These are phyloP conservation scores for Argyra leucocephala DNA, from an alignment of 2,888 invertebrate species.

Conservation along the genomic window DNA sequence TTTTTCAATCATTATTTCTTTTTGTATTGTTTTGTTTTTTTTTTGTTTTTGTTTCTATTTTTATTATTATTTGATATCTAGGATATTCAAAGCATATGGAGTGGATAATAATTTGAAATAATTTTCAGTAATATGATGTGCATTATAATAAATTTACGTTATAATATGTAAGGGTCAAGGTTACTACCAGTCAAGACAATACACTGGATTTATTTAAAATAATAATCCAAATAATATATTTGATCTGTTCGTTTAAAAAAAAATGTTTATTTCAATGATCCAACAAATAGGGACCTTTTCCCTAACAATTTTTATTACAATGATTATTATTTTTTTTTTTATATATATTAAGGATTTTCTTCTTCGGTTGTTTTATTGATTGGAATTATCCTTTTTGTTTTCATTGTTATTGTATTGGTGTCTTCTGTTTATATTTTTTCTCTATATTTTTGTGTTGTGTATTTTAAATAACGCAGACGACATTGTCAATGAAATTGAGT, in stretches of 20 bases:
- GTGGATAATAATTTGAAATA: constrained; percentile 2
- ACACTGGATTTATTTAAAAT: background rate
- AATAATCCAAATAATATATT: background rate
- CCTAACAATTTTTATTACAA: background rate
- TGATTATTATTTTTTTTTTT: background rate
- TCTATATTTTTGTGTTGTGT: too few species aligned
- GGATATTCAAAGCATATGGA: background rate
- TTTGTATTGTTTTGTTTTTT: background rate
- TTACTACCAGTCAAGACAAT: too few species aligned
- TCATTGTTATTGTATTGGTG: background rate
- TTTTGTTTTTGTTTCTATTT: background rate
- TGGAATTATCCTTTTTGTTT: background rate
- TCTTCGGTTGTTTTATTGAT: background rate
- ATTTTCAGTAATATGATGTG: background rate
- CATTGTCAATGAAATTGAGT: background rate
- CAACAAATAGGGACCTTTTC: background rate
- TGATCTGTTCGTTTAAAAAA: background rate
- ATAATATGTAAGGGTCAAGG: background rate
- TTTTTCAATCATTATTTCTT: too few species aligned
- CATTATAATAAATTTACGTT: background rate
- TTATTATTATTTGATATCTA: background rate
- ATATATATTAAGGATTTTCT: background rate
- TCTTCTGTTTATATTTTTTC: background rate
- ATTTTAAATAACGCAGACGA: background rate
- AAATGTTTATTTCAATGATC: background rate